Base-by-base conservation (phyloP, 2,113 vertebrate genomes). In the Sula dactylatra region DNA sequence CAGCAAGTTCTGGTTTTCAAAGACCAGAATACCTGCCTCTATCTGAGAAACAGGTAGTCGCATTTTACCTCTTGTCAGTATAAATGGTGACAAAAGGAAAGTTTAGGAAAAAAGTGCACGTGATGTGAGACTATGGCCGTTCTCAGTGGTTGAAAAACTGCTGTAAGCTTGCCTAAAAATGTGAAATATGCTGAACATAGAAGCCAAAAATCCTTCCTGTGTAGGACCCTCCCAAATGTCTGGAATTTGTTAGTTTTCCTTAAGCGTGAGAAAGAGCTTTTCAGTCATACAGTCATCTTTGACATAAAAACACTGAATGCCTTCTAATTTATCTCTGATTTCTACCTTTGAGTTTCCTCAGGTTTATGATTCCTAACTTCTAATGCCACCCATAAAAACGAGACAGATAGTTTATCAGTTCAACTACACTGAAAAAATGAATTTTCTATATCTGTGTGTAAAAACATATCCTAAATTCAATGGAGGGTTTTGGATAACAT, bases 101-200 rank as follows among this genome's bases (percentile, higher is more conserved):
- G 42, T 47, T 82, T 38, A 87, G 49, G 50, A 0, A 44, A 88
- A 91, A 85, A n/a, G 16, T 55, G 26, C 50, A 85, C 88, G 82
- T 69, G 32, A 32, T 82, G 6, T 61, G 42, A 78, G 38, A 49
- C 11, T 84, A 8, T 34, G 27, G 45, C 31, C 20, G 26, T 92
- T 92, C 93, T 67, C 10, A 20, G 40, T 82, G 73, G 49, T 47
- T 83, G 62, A 80, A 92, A 79, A 85, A 31, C 19, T 88, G 61
- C 69, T 90, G 66, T 64, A 70, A 88, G 17, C 72, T 76, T 97
- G 95, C 96, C 84, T 86, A 96, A 96, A 97, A 95, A 96, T 97
- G 93, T 93, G 76, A 96, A 96, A 69, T 92, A 96, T 96, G 95
- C 67, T 95, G 73, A 90, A 92, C 78, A 49, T 2, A 86, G 77